A percentile compares a stretch with the other conserved stretches of the same genome.
phyloP scores from a whole-genome alignment of 53 echinoderm and acorn worm species.

The Antedon mediterranea region DNA sequence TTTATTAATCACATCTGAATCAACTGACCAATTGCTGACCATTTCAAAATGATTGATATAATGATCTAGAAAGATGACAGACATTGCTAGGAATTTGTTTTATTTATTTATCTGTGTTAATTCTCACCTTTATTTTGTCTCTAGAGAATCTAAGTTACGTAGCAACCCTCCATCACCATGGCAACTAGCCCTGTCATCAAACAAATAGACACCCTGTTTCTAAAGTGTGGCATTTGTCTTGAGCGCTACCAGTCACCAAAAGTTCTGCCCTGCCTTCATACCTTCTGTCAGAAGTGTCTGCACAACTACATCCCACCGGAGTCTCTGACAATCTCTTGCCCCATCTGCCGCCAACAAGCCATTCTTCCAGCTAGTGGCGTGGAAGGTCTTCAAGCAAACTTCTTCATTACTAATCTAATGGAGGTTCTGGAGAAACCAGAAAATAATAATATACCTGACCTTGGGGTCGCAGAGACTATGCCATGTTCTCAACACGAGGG shows the following conservation, averaged over 20 bases:
- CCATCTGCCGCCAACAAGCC: slow-evolving; percentile 86
- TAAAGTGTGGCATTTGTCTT: slow-evolving; percentile 94
- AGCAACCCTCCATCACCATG: slow-evolving; percentile 38
- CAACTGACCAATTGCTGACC: no score
- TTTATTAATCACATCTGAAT: no score
- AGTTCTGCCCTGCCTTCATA: slow-evolving; percentile 93
- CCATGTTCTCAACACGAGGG: slow-evolving; percentile 76
- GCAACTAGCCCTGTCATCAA: slow-evolving; percentile 96
- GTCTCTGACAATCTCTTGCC: slow-evolving; percentile 76
- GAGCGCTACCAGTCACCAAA: slow-evolving; percentile 92
- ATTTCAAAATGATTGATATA: no score
- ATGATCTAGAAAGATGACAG: no score
- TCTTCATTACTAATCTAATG: slow-evolving; percentile 98
- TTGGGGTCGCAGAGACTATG: slow-evolving; percentile 23
- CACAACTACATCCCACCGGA: slow-evolving; percentile 92
- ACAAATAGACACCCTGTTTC: slow-evolving; percentile 98
- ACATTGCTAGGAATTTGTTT: no score
- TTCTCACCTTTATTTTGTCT: neutral
- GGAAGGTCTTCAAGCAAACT: slow-evolving; percentile 76
- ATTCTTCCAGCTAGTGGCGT: slow-evolving; percentile 88
- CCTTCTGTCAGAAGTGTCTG: slow-evolving; percentile 96
- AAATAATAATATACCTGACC: slow-evolving; percentile 43
- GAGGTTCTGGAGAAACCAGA: slow-evolving; percentile 92
- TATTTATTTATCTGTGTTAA: no score
- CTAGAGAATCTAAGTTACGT: slow-evolving; percentile 7